Evolutionary conservation across 2,888 invertebrate genomes (phyloP), one percentile per base, ranked within the genome.

Genomic region (Petrophora chlorosata): DNA sequence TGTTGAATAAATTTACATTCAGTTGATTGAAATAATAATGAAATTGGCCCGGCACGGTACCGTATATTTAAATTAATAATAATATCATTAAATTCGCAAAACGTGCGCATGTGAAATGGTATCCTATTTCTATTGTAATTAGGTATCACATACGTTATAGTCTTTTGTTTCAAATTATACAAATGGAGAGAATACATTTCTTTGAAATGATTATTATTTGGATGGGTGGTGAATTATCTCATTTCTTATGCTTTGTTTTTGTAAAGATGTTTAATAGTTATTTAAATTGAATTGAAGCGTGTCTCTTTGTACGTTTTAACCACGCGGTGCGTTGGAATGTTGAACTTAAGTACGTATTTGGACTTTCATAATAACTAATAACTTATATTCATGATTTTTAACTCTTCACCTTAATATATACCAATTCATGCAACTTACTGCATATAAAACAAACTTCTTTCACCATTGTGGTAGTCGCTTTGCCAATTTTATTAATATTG

Each of bases 21-120:
- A 85, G 85, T 86, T 89, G 90, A 90, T 89, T 90, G 90, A 90
- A 90, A 90, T 90, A 90, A 89, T 90, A 89, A 90, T 89, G 90
- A 90, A 88, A 88, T 89, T 89, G 88, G 87, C 85, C 79, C 81
- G 77, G 84, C 82, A 74, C 76, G 82, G 82, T 79, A 80, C 82
- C 80, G 81, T 81, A 85, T 88, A 87, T 88, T 88, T 87, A 89
- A 88, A 89, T 89, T 85, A 87, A 86, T 89, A 89, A 85, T 87
- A 88, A 86, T 85, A 86, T 85, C 79, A 82, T 86, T 50, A 85
- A 85, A 82, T 83, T 81, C 76, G 82, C 81, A 82, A 85, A 85
- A 82, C 82, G 79, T 70, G 76, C 78, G 74, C 76, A 70, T 71
- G 67, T 69, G 35, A 64, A 39, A 57, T 45, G 43, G 57, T 75